Evolutionary conservation across 1,140 invertebrate species (phyloP).

Genomic region (Brachionus sp.): DNA sequence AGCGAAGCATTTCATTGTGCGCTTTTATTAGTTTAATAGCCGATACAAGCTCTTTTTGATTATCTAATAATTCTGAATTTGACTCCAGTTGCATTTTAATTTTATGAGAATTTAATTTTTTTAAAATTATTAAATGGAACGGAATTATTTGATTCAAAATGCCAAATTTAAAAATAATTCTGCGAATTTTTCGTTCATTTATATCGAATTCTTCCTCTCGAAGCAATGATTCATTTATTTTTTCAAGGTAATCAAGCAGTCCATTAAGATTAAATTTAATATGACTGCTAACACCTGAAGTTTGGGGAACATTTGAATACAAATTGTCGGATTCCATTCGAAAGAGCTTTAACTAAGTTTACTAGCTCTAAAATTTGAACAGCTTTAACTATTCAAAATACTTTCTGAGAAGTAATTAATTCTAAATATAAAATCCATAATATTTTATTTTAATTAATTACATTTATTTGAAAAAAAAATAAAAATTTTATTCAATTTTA

Average conservation of each 20-base stretch:
- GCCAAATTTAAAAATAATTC: background rate
- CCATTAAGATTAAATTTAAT: background rate
- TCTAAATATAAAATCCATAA: no score
- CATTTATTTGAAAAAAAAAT: no score
- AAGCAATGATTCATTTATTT: conserved; percentile 9
- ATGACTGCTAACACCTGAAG: background rate
- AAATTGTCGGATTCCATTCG: no score
- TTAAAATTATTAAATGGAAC: background rate
- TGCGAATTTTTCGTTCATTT: background rate
- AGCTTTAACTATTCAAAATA: no score
- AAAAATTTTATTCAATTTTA: no score
- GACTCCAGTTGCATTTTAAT: background rate
- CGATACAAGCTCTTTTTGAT: conserved; percentile 13
- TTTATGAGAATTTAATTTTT: background rate
- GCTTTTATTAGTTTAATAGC: conserved; percentile 10
- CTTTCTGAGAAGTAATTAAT: no score
- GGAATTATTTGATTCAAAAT: background rate
- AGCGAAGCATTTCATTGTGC: background rate
- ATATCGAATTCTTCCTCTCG: conserved; percentile 10
- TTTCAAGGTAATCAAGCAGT: background rate
- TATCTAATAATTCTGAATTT: background rate
- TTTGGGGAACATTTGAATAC: no score
- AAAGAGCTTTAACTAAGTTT: no score
- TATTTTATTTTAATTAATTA: no score
- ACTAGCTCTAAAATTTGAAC: no score